Conservation (phyloP, 2,797 vertebrate species). For the Crenuchus spilurus region DNA sequence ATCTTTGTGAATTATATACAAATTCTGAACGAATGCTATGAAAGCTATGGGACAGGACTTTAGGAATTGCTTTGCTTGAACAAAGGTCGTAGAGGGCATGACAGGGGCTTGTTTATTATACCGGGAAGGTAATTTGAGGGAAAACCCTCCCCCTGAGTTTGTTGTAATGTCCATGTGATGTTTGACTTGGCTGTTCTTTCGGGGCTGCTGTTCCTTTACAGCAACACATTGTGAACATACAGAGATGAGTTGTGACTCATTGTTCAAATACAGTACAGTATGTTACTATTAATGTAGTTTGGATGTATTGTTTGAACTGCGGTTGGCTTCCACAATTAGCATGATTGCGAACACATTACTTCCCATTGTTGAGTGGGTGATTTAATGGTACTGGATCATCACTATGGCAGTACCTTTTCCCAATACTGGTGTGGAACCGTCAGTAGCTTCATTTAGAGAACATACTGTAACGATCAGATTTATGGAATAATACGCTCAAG, state of each 20-base stretch:
- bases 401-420: not conserved
- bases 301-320: not conserved
- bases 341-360: not conserved
- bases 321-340: not conserved
- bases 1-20: too few relatives aligned
- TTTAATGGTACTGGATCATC: too few relatives aligned
- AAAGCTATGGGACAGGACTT: too few relatives aligned
- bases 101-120: slow-evolving; percentile 68
- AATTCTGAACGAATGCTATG: too few relatives aligned
- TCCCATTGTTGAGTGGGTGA: not conserved
- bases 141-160: slow-evolving; percentile 63
- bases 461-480: too few relatives aligned
- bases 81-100: slow-evolving; percentile 67
- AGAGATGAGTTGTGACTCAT: not conserved
- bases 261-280: not conserved
- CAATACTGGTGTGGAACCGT: not conserved
- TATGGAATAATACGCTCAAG: too few relatives aligned
- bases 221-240: not conserved
- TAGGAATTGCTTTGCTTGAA: slow-evolving; percentile 50
- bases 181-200: slow-evolving; percentile 73
- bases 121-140: slow-evolving; percentile 67
- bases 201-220: slow-evolving; percentile 58
- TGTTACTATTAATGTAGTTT: not conserved
- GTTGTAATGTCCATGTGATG: slow-evolving; percentile 59
- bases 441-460: too few relatives aligned